A percentile compares a stretch with the other conserved stretches of the same genome.
Evolutionary conservation across 2,113 vertebrate species (phyloP).

Genomic region (Arizona elegans): DNA sequence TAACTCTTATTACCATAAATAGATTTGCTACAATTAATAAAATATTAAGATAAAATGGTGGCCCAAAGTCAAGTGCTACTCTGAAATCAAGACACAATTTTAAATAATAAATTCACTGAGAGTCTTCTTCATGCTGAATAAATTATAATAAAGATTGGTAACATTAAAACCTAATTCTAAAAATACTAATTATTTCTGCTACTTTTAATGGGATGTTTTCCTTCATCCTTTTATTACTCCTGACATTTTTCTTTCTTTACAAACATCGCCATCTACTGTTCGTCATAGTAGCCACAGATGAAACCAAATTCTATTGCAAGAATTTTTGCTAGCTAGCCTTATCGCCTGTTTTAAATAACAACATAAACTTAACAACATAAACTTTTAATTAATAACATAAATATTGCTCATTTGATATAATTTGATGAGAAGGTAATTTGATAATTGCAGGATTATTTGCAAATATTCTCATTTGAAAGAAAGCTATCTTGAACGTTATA

Average conservation of each 20-base stretch:
- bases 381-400: constrained; percentile 16
- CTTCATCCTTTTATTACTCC: not conserved
- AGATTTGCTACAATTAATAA: not conserved
- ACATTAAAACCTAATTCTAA: not conserved
- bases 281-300: not conserved
- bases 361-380: not conserved
- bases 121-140: not conserved
- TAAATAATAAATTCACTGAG: not conserved
- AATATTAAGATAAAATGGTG: not conserved
- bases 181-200: not conserved
- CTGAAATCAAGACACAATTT: not conserved
- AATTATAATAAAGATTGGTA: not conserved
- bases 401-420: not conserved
- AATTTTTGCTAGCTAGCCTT: not conserved
- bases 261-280: constrained; percentile 17
- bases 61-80: not conserved
- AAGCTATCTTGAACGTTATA: not conserved
- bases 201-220: not conserved
- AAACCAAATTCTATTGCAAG: not conserved
- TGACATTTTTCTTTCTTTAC: not conserved
- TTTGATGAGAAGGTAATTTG: not conserved
- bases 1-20: not conserved
- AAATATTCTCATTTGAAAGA: not conserved
- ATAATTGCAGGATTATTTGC: not conserved
- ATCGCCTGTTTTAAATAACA: constrained; percentile 24